Conservation (phyloP, 2,888 invertebrate species). For the Lissocephala sabroskyi region DNA sequence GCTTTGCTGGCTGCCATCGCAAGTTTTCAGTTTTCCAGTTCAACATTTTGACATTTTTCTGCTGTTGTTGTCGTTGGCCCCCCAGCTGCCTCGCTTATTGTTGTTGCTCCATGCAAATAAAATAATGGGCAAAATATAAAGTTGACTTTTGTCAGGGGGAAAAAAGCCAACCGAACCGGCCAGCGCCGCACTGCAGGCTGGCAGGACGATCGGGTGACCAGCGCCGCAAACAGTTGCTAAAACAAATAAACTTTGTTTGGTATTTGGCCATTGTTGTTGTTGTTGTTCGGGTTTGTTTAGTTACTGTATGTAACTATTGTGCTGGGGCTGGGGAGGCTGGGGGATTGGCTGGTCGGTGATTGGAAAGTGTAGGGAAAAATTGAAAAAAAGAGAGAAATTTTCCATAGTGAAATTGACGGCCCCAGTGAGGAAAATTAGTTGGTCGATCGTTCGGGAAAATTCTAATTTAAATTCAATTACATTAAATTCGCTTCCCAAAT, state of each 20-base stretch:
- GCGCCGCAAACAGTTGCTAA: neutral
- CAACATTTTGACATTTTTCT: slow-evolving; percentile 34
- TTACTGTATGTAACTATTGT: too few relatives aligned
- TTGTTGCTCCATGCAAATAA: slow-evolving; percentile 38
- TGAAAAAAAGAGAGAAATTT: too few relatives aligned
- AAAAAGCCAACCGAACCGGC: neutral
- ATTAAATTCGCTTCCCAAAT: too few relatives aligned
- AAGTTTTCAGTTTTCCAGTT: slow-evolving; percentile 27
- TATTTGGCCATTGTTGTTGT: neutral
- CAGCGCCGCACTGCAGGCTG: too few relatives aligned
- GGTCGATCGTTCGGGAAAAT: too few relatives aligned
- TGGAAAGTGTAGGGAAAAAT: too few relatives aligned
- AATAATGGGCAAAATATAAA: slow-evolving; percentile 27
- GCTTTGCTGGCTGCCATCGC: slow-evolving; percentile 2
- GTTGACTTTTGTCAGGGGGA: slow-evolving; percentile 21
- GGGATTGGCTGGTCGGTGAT: too few relatives aligned
- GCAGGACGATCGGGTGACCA: too few relatives aligned
- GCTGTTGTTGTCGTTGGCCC: slow-evolving; percentile 10
- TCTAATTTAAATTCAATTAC: slow-evolving; percentile 5
- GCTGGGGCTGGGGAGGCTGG: too few relatives aligned
- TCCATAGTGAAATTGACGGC: too few relatives aligned
- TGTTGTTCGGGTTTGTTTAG: slow-evolving; percentile 6
- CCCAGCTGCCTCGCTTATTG: slow-evolving; percentile 18
- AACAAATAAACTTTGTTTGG: slow-evolving; percentile 1
- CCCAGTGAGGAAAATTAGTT: too few relatives aligned